These are phyloP conservation scores for Ceratina australensis DNA, from an alignment of 1,140 invertebrate species.

Conservation along the genomic window DNA sequence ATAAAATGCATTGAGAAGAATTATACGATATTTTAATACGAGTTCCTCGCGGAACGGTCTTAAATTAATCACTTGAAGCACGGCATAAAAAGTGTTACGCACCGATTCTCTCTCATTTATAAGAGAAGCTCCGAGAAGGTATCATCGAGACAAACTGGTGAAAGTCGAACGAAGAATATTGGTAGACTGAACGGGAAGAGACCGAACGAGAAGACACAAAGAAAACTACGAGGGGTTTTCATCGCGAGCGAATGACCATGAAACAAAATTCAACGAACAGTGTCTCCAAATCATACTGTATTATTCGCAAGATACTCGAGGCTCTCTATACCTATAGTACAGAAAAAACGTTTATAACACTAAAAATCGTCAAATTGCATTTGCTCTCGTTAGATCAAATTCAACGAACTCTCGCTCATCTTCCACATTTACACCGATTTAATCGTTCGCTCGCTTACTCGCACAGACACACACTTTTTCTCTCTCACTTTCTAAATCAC, in stretches of 20 bases:
- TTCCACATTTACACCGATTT: neutral
- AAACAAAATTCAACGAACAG: constrained; percentile 58
- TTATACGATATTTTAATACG: too few relatives aligned
- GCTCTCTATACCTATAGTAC: constrained; percentile 66
- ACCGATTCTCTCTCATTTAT: too few relatives aligned
- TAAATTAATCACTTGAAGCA: too few relatives aligned
- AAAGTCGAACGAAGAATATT: too few relatives aligned
- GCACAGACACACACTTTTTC: too few relatives aligned
- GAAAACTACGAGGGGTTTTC: neutral
- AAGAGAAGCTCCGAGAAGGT: too few relatives aligned
- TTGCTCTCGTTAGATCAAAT: constrained; percentile 23
- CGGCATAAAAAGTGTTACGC: too few relatives aligned
- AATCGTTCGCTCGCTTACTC: neutral
- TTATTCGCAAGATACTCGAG: constrained; percentile 65
- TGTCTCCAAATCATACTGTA: constrained; percentile 62
- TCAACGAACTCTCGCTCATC: neutral
- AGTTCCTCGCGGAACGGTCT: too few relatives aligned
- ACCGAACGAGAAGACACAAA: neutral
- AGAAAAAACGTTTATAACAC: constrained; percentile 72
- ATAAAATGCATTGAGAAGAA: too few relatives aligned
- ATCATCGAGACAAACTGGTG: too few relatives aligned
- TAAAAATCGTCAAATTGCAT: constrained; percentile 66
- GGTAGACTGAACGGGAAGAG: too few relatives aligned
- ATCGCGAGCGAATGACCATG: constrained; percentile 19
- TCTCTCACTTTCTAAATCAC: neutral